Evolutionary conservation across 2,888 invertebrate species (phyloP).

Genomic region (Congeria kusceri): DNA sequence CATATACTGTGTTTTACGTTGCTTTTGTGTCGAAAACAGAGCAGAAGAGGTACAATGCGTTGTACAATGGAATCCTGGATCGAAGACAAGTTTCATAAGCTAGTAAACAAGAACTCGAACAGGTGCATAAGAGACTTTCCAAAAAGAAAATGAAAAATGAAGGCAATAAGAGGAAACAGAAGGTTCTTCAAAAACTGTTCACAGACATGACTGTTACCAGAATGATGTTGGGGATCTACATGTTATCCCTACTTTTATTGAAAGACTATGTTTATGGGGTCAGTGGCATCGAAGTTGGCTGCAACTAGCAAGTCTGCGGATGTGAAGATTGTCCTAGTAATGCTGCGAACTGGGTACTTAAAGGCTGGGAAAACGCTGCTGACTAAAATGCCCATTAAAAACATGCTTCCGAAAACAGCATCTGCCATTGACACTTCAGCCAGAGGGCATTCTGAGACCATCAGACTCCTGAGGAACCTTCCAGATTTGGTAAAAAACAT

Average conservation of each 20-base stretch:
- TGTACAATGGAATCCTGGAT: conserved; percentile 35
- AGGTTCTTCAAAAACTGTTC: conserved; percentile 11
- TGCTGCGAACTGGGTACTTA: neutral
- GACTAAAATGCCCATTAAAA: conserved; percentile 56
- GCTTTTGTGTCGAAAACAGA: conserved; percentile 12
- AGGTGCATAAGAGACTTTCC: neutral
- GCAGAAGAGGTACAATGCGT: conserved; percentile 9
- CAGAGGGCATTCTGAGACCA: conserved; percentile 29
- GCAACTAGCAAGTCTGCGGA: neutral
- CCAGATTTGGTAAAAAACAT: conserved; percentile 41
- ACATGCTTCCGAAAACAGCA: conserved; percentile 27
- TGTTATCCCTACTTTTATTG: conserved; percentile 12
- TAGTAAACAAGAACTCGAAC: neutral
- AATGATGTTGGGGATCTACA: conserved; percentile 17
- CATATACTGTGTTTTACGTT: conserved; percentile 55
- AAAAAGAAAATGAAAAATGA: conserved; percentile 31
- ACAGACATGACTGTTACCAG: conserved; percentile 6
- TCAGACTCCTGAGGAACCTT: conserved; percentile 22
- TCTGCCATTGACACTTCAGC: conserved; percentile 46
- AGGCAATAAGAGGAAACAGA: conserved; percentile 6
- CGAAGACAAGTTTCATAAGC: neutral
- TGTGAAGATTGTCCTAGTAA: neutral
- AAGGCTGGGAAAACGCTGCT: conserved; percentile 27
- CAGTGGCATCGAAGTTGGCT: neutral
- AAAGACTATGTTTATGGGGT: conserved; percentile 39